A percentile compares a stretch with the other conserved stretches of the same genome.
Evolutionary conservation across 2,113 vertebrate species (phyloP).

Genomic region (Synodontis membranacea): DNA sequence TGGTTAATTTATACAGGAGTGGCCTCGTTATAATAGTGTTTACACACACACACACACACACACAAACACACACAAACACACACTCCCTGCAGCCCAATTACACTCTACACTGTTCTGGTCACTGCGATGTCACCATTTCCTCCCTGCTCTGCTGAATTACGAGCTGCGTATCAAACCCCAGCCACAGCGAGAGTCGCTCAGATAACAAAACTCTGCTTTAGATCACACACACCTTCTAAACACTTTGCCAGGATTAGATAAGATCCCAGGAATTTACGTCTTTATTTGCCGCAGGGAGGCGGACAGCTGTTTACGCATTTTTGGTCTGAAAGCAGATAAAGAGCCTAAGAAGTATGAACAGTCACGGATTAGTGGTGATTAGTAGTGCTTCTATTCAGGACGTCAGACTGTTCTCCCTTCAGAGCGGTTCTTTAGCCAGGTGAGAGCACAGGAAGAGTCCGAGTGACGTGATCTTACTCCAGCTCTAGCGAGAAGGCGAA

Average conservation of each 20-base stretch:
- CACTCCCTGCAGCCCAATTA: background rate
- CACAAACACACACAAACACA: background rate
- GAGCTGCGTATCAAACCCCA: background rate
- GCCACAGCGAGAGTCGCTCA: background rate
- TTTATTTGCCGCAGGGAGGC: background rate
- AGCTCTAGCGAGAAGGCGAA: background rate
- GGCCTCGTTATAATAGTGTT: background rate
- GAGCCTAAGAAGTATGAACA: background rate
- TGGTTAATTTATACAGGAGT: background rate
- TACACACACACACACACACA: background rate
- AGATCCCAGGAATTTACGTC: background rate
- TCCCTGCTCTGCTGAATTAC: background rate
- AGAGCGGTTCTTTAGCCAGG: background rate
- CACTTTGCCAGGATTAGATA: background rate
- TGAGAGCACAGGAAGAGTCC: background rate
- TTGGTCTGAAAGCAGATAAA: background rate
- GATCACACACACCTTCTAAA: slow-evolving; percentile 11
- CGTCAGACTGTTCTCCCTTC: background rate
- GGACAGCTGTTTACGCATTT: background rate
- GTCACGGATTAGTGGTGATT: background rate
- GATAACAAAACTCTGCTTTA: background rate
- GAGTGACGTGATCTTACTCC: background rate
- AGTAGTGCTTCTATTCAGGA: background rate
- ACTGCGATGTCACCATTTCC: background rate
- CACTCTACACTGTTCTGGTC: background rate